Conservation (phyloP, 2,888 invertebrate genomes). For the Panopea generosa region DNA sequence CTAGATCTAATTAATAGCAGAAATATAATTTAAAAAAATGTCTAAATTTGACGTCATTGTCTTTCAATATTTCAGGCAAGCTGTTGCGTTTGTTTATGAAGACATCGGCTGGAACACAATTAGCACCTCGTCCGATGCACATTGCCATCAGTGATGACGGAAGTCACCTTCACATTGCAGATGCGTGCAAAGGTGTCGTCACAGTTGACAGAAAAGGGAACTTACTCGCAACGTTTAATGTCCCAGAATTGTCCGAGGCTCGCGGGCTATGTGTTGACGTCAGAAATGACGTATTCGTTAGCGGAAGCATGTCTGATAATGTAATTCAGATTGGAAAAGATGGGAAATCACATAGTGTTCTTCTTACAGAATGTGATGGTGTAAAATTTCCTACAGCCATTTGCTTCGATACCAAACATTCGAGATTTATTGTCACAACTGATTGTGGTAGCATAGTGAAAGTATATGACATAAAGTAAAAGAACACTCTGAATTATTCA, state of each 20-base stretch:
- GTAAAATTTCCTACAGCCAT: slow-evolving; percentile 15
- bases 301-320: slow-evolving; percentile 22
- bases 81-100: slow-evolving; percentile 20
- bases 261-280: slow-evolving; percentile 41
- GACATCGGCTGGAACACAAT: slow-evolving; percentile 2
- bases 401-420: slow-evolving; percentile 11
- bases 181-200: slow-evolving; percentile 27
- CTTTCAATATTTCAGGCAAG: slow-evolving; percentile 13
- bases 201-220: slow-evolving; percentile 18
- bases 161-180: slow-evolving; percentile 20
- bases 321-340: slow-evolving; percentile 17
- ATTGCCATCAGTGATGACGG: slow-evolving; percentile 26
- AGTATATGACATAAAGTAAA: background rate
- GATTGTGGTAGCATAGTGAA: background rate
- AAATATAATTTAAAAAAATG: too few species aligned
- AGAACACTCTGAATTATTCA: too few species aligned
- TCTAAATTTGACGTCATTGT: too few species aligned
- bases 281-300: slow-evolving; percentile 17
- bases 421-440: slow-evolving; percentile 10
- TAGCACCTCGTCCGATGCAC: slow-evolving; percentile 25
- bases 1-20: too few species aligned
- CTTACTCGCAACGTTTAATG: background rate
- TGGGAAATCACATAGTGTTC: slow-evolving; percentile 1
- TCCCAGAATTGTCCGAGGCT: slow-evolving; percentile 18
- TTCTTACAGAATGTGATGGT: slow-evolving; percentile 8